Evolutionary conservation across 1,140 invertebrate species (phyloP), one percentile per base, ranked within the genome.

Genomic region (Sycophaga agraensis): DNA sequence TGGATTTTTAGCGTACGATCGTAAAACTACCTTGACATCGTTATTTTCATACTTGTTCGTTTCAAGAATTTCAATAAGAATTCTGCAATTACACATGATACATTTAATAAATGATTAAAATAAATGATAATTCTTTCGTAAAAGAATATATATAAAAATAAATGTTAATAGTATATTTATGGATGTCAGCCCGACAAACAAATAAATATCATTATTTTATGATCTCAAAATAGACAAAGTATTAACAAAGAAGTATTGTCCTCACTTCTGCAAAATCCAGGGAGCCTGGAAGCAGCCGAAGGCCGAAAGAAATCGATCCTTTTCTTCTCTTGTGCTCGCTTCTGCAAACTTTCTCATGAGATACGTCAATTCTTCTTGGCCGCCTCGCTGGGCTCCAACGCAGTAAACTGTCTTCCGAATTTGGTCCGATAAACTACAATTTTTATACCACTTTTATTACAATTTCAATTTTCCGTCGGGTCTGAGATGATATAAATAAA

Each of bases 331-430:
- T 35, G 73, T 67, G 9, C 60, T 66, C 1, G 56, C 59, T 11
- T 59, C 62, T 6, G 50, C 60, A 53, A 66, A 64, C 59, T 68
- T 73, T 21, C 77, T 50, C 22, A 67, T 62, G 16, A 78, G 61
- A 40, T 75, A 79, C 24, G 72, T 63, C 73, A 77, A 76, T 34
- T 74, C 76, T 11, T 70, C 67, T 54, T 71, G 66, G 24, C 70
- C 71, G 5, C 75, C 77, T 22, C 73, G 64, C 43, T 69, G 67
- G 1, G 79, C 74, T 2, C 76, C 69, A 7, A 70, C 69, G 24
- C 80, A 81, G 17, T 80, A 77, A 22, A 79, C 57, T n/a, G 70
- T 68, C 24, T 70, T 67, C 3, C 73, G 75, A 14, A n/a, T n/a
- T n/a, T n/a, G n/a, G n/a, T n/a, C n/a, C n/a, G n/a, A n/a, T n/a